Base-by-base conservation (phyloP, 2,797 vertebrate genomes). In the Bucorvus abyssinicus region DNA sequence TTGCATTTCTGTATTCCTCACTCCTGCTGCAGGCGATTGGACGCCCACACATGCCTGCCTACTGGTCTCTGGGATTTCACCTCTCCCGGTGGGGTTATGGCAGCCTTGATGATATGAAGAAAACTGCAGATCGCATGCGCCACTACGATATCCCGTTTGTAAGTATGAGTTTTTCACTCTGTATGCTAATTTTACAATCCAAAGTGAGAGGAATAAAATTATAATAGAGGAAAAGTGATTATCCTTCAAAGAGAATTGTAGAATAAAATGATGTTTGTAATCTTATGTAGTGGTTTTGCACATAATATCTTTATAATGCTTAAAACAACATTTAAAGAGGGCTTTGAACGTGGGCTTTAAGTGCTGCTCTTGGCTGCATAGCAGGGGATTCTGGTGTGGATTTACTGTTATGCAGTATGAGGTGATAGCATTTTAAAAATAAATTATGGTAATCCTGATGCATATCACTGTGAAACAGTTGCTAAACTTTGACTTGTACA, bases 41-140 rank as follows among this genome's bases (percentile, higher is more conserved):
- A 36, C 83, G 75, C 67, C 94, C 97, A 3, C 96, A 91, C 94
- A 93, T 97, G 89, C 96, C 96, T 69, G 77, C 96, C 44, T 96
- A 97, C 59, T 98, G 97, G 94, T 93, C 97, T 73, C 89, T 97
- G 86, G 95, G 96, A 56, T 98, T 97, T 63, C 97, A 97, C 1
- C 95, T 97, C 4, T 95, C 94, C 50, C 45, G 63, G 24, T 97
- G 95, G 88, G 96, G 95, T 49, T 97, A 97, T 1, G 36, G 42
- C 74, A 97, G 53, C 92, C 76, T 93, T 0, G 94, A 85, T 5
- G 86, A 83, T 5, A 3, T 97, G 26, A 95, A 96, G 60, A 4
- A 85, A 73, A 96, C 93, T 0, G 85, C 89, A 0, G 14, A 76
- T 5, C 70, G 84, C 73, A 95, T 97, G 94, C 80, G 60, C 64